Base-by-base conservation (phyloP, 2,888 invertebrate species). In the Melipona bicolor region DNA sequence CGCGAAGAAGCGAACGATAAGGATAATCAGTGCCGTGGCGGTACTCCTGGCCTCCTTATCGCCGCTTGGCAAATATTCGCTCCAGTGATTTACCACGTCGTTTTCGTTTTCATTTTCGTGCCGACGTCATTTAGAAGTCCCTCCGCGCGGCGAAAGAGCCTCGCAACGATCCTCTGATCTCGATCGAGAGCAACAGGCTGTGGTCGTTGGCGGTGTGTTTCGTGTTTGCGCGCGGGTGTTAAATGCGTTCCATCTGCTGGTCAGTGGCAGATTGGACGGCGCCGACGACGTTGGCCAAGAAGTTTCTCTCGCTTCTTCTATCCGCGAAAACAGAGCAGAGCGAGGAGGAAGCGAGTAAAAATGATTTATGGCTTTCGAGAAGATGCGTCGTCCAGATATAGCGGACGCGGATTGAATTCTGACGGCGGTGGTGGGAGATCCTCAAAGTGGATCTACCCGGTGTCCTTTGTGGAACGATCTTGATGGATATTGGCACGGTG, bases 291-390 rank as follows among this genome's bases (percentile, higher is more conserved):
- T 32, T 32, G 32, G 32, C 32, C 32, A 32, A 32, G 32, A 32
- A 32, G 32, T 32, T 32, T 32, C 32, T 32, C 19, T 19, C 17
- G 32, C 21, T 27, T 17, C 49, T 68, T 36, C 32, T 9, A 19
- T 21, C 49, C 52, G 50, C 59, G 87, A 70, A 82, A 78, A 79
- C 80, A 77, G 87, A 91, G 89, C 86, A 77, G 78, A 78, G 86
- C 4, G 68, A 11, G 78, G 56, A 74, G 36, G 79, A 80, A 59
- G 84, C 71, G 80, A 88, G 84, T 89, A 87, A 91, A 90, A 90
- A 89, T 91, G 71, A 84, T 84, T 84, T 85, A n/a, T 59, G 15
- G 43, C 56, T 59, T 24, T 59, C 15, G 56, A 24, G 5, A 43
- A n/a, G 56, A 59, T 59, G 21, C 64, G 36, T 72, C 71, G 71